A percentile compares a stretch with the other conserved stretches of the same genome.
Evolutionary conservation across 2,888 invertebrate genomes (phyloP).

Genomic region (Hyalella azteca): DNA sequence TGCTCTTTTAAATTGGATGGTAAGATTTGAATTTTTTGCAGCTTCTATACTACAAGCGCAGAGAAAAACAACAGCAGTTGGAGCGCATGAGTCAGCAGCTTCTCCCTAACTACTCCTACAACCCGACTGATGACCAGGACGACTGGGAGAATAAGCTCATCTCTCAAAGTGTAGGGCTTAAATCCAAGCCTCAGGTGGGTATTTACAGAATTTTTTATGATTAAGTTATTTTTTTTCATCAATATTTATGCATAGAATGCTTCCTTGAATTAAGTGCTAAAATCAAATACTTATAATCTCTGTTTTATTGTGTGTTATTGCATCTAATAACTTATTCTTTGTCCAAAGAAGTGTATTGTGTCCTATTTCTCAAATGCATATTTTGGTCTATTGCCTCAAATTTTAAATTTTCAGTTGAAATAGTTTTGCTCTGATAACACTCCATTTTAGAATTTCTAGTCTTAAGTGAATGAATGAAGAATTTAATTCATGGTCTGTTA

Average conservation of each 20-base stretch:
- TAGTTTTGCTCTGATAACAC: no score
- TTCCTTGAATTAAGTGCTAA: no score
- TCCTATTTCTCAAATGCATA: no score
- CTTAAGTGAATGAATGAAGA: no score
- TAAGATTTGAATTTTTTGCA: conserved; percentile 33
- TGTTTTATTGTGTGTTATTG: no score
- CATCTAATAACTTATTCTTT: no score
- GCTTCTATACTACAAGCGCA: conserved; percentile 60
- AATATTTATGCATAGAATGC: neutral
- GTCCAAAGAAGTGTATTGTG: no score
- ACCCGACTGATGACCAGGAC: conserved; percentile 72
- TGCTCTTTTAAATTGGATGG: neutral
- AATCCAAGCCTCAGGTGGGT: conserved; percentile 39
- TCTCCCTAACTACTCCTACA: conserved; percentile 74
- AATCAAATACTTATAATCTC: no score
- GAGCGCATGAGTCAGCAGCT: conserved; percentile 70
- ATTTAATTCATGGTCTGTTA: no score
- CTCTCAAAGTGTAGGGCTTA: conserved; percentile 62
- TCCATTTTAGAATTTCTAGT: no score
- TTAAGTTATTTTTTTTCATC: neutral
- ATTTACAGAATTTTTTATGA: neutral
- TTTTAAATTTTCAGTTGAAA: no score
- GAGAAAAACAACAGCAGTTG: conserved; percentile 64
- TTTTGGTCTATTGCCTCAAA: no score
- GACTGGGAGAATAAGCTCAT: conserved; percentile 73